These are phyloP conservation scores for Florisuga fusca DNA, from an alignment of 2,797 vertebrate genomes.

Conservation along the genomic window DNA sequence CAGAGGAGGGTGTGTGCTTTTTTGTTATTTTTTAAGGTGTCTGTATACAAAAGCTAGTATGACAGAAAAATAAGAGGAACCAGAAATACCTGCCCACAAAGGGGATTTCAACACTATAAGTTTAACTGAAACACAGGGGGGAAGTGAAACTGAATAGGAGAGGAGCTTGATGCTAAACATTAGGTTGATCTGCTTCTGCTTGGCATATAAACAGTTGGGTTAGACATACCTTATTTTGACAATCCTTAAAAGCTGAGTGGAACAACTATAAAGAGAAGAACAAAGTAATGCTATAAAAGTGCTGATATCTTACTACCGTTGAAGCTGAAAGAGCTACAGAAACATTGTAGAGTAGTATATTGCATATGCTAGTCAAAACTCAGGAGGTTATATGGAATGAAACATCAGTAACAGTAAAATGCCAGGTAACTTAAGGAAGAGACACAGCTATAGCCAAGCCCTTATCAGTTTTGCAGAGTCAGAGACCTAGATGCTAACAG, in stretches of 20 bases:
- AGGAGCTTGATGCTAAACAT: constrained; percentile 9
- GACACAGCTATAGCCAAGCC: neutral
- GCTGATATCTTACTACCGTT: neutral
- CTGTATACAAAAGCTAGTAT: constrained; percentile 35
- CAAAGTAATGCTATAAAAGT: neutral
- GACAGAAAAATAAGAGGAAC: constrained; percentile 65
- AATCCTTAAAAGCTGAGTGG: neutral
- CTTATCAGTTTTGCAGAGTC: neutral
- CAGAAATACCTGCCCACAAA: constrained; percentile 70
- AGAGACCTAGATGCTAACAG: neutral
- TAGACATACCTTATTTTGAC: neutral
- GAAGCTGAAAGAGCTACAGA: constrained; percentile 8
- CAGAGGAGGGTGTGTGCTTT: neutral
- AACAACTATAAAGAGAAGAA: neutral
- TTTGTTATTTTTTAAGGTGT: neutral
- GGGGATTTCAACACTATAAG: constrained; percentile 66
- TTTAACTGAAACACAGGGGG: constrained; percentile 62
- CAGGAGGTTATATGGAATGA: neutral
- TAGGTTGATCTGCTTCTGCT: neutral
- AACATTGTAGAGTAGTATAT: neutral
- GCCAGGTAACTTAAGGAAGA: neutral
- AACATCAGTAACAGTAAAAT: neutral
- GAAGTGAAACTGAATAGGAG: constrained; percentile 57
- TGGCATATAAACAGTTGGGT: neutral
- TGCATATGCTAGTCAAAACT: neutral